phyloP scores from a whole-genome alignment of 1,140 invertebrate species.

The Cydia splendana region DNA sequence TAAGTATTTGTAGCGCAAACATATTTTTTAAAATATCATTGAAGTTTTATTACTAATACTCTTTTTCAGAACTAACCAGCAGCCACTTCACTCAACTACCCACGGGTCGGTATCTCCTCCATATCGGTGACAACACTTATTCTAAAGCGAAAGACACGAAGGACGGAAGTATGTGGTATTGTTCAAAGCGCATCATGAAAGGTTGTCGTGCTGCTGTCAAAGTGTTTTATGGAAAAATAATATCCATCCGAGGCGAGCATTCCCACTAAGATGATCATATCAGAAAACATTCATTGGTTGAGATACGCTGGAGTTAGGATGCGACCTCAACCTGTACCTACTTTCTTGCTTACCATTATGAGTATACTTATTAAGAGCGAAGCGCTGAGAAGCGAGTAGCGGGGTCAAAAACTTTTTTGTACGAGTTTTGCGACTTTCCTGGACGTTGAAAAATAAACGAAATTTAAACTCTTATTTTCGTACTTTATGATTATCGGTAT shows the following conservation, averaged over 20 bases:
- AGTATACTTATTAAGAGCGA: too few relatives aligned
- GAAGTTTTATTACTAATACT: not conserved
- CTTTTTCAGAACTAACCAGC: not conserved
- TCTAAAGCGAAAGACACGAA: constrained; percentile 36
- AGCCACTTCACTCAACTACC: not conserved
- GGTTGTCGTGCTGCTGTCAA: constrained; percentile 36
- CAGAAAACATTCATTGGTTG: not conserved
- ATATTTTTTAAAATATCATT: not conserved
- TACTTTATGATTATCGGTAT: too few relatives aligned
- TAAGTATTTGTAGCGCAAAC: too few relatives aligned
- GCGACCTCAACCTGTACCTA: too few relatives aligned
- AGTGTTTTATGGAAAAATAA: not conserved
- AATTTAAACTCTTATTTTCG: too few relatives aligned
- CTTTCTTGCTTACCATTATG: too few relatives aligned
- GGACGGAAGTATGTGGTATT: constrained; percentile 45
- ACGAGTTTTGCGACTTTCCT: too few relatives aligned
- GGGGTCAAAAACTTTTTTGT: too few relatives aligned
- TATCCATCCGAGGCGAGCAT: not conserved
- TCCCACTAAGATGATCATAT: not conserved
- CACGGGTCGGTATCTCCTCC: constrained; percentile 38
- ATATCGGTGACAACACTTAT: constrained; percentile 38
- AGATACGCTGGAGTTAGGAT: not conserved
- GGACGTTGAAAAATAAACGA: too few relatives aligned
- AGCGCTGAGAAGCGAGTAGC: too few relatives aligned
- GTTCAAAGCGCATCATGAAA: constrained; percentile 43